These are phyloP conservation scores for Microplitis deprimator DNA, from an alignment of 2,888 invertebrate genomes.

Conservation along the genomic window DNA sequence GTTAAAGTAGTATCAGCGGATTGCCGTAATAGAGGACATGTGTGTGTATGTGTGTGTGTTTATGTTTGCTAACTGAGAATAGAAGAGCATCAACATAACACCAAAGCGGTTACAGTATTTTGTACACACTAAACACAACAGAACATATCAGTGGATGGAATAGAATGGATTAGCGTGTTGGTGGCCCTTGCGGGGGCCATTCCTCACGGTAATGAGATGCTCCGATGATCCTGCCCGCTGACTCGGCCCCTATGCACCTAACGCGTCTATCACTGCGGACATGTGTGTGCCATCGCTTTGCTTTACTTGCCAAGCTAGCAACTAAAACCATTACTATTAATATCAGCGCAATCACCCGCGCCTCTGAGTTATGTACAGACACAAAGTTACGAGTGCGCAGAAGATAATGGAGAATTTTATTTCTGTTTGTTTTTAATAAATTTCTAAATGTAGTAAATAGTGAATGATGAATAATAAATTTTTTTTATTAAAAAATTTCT, in stretches of 20 bases:
- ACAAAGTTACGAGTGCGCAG: background rate
- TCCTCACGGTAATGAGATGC: conserved; percentile 22
- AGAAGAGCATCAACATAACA: conserved; percentile 10
- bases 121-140: background rate
- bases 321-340: conserved; percentile 8
- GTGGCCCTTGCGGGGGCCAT: background rate
- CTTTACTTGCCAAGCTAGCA: background rate
- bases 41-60: background rate
- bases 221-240: conserved; percentile 8
- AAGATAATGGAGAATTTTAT: too few relatives aligned
- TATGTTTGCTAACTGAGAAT: conserved; percentile 3
- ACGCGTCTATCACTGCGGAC: background rate
- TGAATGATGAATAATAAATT: background rate
- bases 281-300: background rate
- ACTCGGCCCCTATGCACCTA: background rate
- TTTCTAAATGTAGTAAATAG: too few relatives aligned
- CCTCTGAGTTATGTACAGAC: background rate
- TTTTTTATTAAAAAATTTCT: background rate
- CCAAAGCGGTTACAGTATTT: background rate
- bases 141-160: background rate
- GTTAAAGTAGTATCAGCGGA: background rate
- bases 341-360: background rate
- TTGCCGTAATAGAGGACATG: background rate
- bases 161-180: background rate
- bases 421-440: too few relatives aligned